Evolutionary conservation across 2,888 invertebrate genomes (phyloP), one percentile per base, ranked within the genome.

Genomic region (Odontocolon sp.): DNA sequence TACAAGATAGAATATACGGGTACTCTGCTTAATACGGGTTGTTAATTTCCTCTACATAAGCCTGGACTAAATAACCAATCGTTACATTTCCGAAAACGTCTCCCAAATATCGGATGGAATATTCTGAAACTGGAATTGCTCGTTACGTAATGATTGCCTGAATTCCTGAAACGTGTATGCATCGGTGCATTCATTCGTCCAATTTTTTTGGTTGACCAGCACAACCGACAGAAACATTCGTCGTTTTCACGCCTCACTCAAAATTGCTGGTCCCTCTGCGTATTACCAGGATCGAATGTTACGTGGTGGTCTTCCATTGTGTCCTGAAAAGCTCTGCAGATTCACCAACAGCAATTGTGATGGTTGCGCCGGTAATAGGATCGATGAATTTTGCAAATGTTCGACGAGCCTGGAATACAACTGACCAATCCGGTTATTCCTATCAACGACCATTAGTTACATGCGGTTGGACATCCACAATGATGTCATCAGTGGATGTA

Each of bases 241-340:
- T 47, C 14, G 38, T 33, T 38, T 40, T 42, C 36, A 5, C 6
- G 42, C 54, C 38, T 76, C 71, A 52, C 11, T 59, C 70, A 42
- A 66, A 71, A 63, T 64, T 50, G 42, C 28, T 50, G 11, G 36
- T 21, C 6, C 26, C 36, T 11, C 26, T 42, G 21, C 47, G 4
- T 28, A 31, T 16, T 14, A 18, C 61, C 52, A 0, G 21, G 26
- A 3, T 40, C 1, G 33, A 28, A 23, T 36, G 33, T 66, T 33
- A 23, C 40, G 28, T 14, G 5, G 18, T 31, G 50, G 16, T 40
- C 66, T 61, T 61, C 16, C 54, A 50, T 71, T 77, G 76, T 61
- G 16, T 47, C 23, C 31, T 16, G 40, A 26, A 38, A 54, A 67
- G 11, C 57, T 21, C 50, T 31, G 16, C n/a, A n/a, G n/a, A n/a